These are phyloP conservation scores for Amazona finschi DNA, from an alignment of 2,797 vertebrate genomes.

Conservation along the genomic window DNA sequence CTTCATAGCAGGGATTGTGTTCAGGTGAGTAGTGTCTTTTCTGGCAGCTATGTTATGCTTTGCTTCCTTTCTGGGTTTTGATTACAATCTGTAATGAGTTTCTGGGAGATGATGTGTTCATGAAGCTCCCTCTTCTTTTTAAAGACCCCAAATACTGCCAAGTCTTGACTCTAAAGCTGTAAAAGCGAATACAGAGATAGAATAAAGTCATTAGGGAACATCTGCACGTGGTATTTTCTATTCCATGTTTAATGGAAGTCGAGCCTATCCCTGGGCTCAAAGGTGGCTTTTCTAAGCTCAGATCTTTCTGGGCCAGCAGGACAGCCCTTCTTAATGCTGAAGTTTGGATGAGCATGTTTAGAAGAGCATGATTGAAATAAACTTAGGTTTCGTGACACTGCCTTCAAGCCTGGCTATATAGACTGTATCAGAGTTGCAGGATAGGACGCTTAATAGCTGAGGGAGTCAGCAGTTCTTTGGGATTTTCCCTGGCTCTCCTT, in stretches of 20 bases:
- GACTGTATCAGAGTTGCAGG: not conserved
- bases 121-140: not conserved
- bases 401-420: not conserved
- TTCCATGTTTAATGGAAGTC: not conserved
- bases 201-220: not conserved
- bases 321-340: not conserved
- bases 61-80: not conserved
- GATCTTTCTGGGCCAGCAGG: not conserved
- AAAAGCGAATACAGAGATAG: not conserved
- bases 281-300: not conserved
- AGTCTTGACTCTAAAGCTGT: not conserved
- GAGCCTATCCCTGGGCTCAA: not conserved
- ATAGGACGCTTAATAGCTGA: not conserved
- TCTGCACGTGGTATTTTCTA: not conserved
- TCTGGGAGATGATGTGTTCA: accelerated
- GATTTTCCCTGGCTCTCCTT: not conserved
- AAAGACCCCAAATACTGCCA: not conserved
- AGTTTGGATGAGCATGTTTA: not conserved
- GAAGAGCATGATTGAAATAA: not conserved
- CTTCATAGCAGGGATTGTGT: slow-evolving; percentile 78
- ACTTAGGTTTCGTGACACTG: not conserved
- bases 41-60: accelerated
- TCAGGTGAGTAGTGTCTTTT: slow-evolving; percentile 65
- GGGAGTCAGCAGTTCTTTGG: not conserved
- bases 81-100: not conserved